A percentile compares a stretch with the other conserved stretches of the same genome.
phyloP scores from a whole-genome alignment of 2,888 invertebrate genomes.

The Anthrax anthrax region DNA sequence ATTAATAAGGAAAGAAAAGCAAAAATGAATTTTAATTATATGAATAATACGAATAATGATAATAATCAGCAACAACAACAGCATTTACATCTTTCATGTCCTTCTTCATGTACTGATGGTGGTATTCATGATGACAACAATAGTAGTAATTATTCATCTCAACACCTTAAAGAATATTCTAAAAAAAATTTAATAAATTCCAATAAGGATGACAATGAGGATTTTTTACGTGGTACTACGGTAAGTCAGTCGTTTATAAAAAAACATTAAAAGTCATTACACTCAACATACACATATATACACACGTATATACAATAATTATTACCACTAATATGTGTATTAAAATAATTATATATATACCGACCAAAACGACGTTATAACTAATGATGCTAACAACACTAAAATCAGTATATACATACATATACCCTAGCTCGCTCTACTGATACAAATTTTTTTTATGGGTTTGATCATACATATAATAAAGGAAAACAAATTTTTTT shows the following conservation, averaged over 20 bases:
- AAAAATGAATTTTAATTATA: conserved; percentile 7
- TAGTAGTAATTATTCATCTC: too few species aligned
- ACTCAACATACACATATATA: background rate
- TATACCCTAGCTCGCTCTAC: too few species aligned
- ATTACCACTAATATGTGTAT: too few species aligned
- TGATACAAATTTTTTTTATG: too few species aligned
- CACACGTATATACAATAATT: background rate
- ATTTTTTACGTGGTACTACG: conserved; percentile 32
- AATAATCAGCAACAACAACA: background rate
- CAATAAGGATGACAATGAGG: conserved; percentile 17
- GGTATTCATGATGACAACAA: conserved; percentile 2
- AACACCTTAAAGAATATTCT: background rate
- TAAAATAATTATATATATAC: too few species aligned
- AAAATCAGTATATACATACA: too few species aligned
- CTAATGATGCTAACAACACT: too few species aligned
- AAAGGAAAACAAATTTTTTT: too few species aligned
- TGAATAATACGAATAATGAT: conserved; percentile 3
- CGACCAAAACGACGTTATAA: too few species aligned
- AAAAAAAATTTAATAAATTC: conserved; percentile 5
- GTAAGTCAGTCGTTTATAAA: conserved; percentile 33
- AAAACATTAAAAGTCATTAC: conserved; percentile 8
- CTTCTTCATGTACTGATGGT: conserved; percentile 19
- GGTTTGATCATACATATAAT: too few species aligned
- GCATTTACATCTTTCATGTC: background rate
- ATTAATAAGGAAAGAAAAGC: conserved; percentile 2